A percentile compares a stretch with the other conserved stretches of the same genome.
Conservation (phyloP, 37 sponge, comb jelly and placozoan genomes). For the Aphrocallistes beatrix region DNA sequence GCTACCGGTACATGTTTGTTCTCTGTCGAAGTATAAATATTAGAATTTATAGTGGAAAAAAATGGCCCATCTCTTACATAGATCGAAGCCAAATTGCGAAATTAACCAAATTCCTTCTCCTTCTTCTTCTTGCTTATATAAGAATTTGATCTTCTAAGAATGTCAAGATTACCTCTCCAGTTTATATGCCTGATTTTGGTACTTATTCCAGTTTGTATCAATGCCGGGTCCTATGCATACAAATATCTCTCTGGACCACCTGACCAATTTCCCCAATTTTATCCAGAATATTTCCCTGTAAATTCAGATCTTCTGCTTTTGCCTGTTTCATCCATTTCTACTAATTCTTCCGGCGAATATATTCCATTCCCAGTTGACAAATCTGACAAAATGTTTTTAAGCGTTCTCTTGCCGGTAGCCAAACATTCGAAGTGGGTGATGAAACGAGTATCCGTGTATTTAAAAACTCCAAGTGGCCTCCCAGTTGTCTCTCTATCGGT, state of each 20-base stretch:
- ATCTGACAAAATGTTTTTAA: background rate
- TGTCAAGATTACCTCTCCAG: too few species aligned
- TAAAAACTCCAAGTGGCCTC: background rate
- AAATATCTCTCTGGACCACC: background rate
- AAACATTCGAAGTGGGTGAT: background rate
- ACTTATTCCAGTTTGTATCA: background rate
- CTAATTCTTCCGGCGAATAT: conserved; percentile 15
- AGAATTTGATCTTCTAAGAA: too few species aligned
- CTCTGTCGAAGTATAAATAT: background rate
- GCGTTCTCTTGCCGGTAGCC: background rate
- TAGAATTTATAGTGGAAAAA: background rate
- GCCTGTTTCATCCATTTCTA: background rate
- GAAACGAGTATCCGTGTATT: background rate
- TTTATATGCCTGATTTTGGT: background rate
- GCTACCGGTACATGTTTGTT: background rate
- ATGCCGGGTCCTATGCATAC: background rate
- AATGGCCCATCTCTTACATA: background rate
- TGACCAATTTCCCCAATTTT: background rate
- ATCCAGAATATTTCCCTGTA: background rate
- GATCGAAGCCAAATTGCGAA: background rate
- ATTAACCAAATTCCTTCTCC: too few species aligned
- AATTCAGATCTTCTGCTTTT: background rate
- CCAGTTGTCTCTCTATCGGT: conserved; percentile 3
- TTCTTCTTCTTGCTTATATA: too few species aligned
- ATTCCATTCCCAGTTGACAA: background rate